Evolutionary conservation across 2,113 vertebrate species (phyloP).

Genomic region (Marmota flaviventris): DNA sequence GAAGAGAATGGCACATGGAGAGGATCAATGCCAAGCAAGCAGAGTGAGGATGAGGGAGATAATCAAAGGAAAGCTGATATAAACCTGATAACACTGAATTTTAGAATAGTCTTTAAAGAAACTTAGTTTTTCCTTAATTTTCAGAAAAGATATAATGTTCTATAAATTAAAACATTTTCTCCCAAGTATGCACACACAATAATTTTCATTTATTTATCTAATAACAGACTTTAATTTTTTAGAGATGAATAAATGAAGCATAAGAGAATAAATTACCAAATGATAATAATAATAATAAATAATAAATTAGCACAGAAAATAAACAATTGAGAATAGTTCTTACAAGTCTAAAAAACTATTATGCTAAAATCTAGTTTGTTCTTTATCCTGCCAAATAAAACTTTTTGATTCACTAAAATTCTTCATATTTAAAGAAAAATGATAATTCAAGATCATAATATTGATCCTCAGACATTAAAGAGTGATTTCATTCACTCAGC

Average conservation of each 20-base stretch:
- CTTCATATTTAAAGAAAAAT: neutral
- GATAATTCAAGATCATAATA: neutral
- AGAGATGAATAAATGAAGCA: neutral
- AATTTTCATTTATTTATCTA: neutral
- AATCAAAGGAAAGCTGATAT: neutral
- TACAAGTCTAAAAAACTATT: neutral
- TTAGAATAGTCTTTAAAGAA: conserved; percentile 16
- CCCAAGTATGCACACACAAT: no score
- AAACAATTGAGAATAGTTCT: neutral
- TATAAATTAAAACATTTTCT: conserved; percentile 30
- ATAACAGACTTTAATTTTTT: neutral
- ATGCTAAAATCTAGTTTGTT: neutral
- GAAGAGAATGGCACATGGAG: neutral
- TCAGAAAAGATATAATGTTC: neutral
- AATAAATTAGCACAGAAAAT: neutral
- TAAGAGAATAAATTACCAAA: neutral
- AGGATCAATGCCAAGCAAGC: neutral
- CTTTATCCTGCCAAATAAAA: neutral
- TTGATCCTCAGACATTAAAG: neutral
- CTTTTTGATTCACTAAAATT: neutral
- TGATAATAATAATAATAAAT: neutral
- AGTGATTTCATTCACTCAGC: neutral
- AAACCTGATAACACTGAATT: neutral
- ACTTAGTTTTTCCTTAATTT: neutral
- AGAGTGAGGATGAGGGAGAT: neutral